These are phyloP conservation scores for Sminthurinus signatus DNA, from an alignment of 1,140 invertebrate species.

Conservation along the genomic window DNA sequence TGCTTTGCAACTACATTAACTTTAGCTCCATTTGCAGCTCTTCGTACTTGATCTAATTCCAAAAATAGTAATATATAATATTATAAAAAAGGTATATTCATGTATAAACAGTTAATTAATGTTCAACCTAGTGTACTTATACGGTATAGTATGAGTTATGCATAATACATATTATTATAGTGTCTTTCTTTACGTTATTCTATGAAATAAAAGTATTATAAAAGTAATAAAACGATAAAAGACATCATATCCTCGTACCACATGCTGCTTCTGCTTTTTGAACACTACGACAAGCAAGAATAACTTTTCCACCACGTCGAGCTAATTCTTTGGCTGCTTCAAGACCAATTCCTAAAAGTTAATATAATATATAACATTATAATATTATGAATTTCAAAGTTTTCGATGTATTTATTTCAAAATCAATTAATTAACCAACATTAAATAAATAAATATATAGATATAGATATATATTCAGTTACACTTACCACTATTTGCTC, in stretches of 20 bases:
- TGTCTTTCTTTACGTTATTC: no score
- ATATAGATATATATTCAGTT: no score
- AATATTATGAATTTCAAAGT: neutral
- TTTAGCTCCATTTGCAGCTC: constrained; percentile 24
- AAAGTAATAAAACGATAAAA: neutral
- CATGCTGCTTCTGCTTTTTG: constrained; percentile 43
- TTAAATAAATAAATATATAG: no score
- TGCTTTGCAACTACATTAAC: constrained; percentile 43
- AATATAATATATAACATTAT: neutral
- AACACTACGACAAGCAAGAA: constrained; percentile 49
- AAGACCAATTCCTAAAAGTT: constrained; percentile 49
- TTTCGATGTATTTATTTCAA: neutral
- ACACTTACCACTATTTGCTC: constrained; percentile 50
- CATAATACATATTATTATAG: no score
- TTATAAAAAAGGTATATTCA: neutral
- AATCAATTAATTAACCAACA: neutral
- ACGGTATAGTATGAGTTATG: no score
- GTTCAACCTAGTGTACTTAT: neutral
- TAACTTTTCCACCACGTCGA: constrained; percentile 47
- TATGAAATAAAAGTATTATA: no score
- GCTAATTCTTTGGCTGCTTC: constrained; percentile 50
- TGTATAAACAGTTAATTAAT: neutral
- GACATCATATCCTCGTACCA: constrained; percentile 27
- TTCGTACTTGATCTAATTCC: constrained; percentile 43
- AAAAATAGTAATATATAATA: constrained; percentile 14